Evolutionary conservation across 2,888 invertebrate genomes (phyloP), one percentile per base, ranked within the genome.

Genomic region (Epinotia ramella): DNA sequence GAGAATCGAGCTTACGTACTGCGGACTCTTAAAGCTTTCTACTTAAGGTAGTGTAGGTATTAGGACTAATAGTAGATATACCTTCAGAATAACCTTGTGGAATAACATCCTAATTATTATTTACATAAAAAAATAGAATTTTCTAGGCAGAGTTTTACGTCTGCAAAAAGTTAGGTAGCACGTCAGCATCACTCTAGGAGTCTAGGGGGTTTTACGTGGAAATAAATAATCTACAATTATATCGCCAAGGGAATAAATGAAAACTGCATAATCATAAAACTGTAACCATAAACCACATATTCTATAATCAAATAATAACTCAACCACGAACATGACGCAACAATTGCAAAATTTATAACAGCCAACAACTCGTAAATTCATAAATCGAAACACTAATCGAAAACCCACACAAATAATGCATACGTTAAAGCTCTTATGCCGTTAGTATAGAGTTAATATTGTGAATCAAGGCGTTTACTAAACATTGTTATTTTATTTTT

Each of bases 251-350:
- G 64, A 40, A 57, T 49, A 33, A 84, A 81, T 82, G 78, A 78
- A 80, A 81, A 80, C 64, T 77, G 74, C 77, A 85, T 84, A 78
- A 83, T 82, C 83, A 85, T 87, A 87, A 88, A 90, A 87, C 84
- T 87, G 85, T 86, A 81, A 78, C 84, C 89, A 84, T 91, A 92
- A 92, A 91, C 76, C 88, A 89, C 82, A 82, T 81, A 85, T 85
- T 84, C 85, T 86, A 87, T 89, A 91, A 92, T 86, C 88, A 91
- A 91, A 91, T 83, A 82, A 86, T 92, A 92, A 91, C 91, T 92
- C 84, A 86, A 79, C 81, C 79, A 49, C 73, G 73, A 81, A 83
- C 78, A 84, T 81, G 84, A 83, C 82, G 83, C 82, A 80, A 81
- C 81, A 83, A 86, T 86, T 87, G 80, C 84, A 80, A 69, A 69